Base-by-base conservation (phyloP, 2,888 invertebrate genomes). In the Athalia rosae region DNA sequence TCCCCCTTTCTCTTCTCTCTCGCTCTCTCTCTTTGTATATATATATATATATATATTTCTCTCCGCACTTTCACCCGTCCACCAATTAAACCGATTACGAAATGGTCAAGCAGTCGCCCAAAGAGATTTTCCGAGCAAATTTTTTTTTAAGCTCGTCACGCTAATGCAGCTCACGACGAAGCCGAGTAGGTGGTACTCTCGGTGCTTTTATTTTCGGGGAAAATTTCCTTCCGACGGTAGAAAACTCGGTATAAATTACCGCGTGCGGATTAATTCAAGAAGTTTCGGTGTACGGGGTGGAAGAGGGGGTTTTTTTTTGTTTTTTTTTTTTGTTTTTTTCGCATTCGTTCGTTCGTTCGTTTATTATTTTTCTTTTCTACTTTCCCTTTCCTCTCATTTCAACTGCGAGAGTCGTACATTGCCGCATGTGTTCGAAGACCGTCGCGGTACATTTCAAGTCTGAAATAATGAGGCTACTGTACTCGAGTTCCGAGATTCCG, bases 1-100 rank as follows among this genome's bases (percentile, higher is more conserved):
- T 28, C 28, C 28, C 28, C 28, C 28, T 28, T 28, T 28, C 28
- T 28, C 2, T 2, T 28, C 28, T 28, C 28, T 28, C 28, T 79
- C 63, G 76, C 78, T 77, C 79, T 74, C 76, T 59, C 61, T 77
- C 79, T 78, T 77, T 79, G 61, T 76, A n/a, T n/a, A n/a, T n/a
- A n/a, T n/a, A n/a, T n/a, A n/a, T n/a, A n/a, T n/a, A n/a, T n/a
- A n/a, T n/a, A n/a, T n/a, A 79, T 77, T 78, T 76, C 77, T 58
- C 58, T 77, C 80, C 78, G 28, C 77, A 9, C 13, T 56, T 56
- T 76, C 79, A 80, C 66, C 66, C 83, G 82, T 83, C 87, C 88
- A 41, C 61, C 47, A 74, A 88, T 88, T 88, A 89, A 89, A 88
- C 85, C 87, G 87, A 89, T 89, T 88, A 89, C 85, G 83, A 79